Base-by-base conservation (phyloP, 1,140 invertebrate species). In the Drosophila ficusphila region DNA sequence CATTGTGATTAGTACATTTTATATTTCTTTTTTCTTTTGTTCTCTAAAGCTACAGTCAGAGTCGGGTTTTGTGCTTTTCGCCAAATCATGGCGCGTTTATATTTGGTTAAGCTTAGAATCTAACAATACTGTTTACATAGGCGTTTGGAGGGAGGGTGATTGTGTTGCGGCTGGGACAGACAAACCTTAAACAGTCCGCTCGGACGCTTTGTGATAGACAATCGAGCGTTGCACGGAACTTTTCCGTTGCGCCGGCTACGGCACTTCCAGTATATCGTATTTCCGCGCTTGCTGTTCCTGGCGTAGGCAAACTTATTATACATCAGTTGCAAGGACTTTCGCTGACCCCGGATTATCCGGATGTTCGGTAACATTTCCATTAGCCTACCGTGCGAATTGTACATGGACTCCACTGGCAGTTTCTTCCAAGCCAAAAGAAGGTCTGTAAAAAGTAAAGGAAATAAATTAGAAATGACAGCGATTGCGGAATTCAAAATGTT, bases 221-320 rank as follows among this genome's bases (percentile, higher is more conserved):
- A 48, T 2, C 91, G 73, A 0, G 91, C 90, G 11, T 77, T 77
- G 52, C 91, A 91, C 0, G 82, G 31, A 3, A 49, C 47, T 8
- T 21, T 21, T 0, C 86, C 79, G 4, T 11, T 25, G 4, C 75
- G 64, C 2, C 89, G 69, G n/a, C 31, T 54, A 0, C 90, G 81
- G 41, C 91, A 91, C 44, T 79, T 81, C 91, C 91, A 91, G 39
- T 91, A 91, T 2, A 46, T 85, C 1, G 81, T 89, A 4, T 46
- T 5, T 6, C 79, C 85, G 21, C 69, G 54, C 1, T 39, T 44
- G 41, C 83, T 90, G 16, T 89, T 91, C 49, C 76, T 90, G 0
- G 89, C 75, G 44, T 77, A 91, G 0, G 79, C 68, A 46, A 65
- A 91, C 11, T 61, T 58, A 4, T 62, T 51, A 18, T 67, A 77